These are phyloP conservation scores for Tanytarsus gracilentus DNA, from an alignment of 2,888 invertebrate genomes.

Conservation along the genomic window DNA sequence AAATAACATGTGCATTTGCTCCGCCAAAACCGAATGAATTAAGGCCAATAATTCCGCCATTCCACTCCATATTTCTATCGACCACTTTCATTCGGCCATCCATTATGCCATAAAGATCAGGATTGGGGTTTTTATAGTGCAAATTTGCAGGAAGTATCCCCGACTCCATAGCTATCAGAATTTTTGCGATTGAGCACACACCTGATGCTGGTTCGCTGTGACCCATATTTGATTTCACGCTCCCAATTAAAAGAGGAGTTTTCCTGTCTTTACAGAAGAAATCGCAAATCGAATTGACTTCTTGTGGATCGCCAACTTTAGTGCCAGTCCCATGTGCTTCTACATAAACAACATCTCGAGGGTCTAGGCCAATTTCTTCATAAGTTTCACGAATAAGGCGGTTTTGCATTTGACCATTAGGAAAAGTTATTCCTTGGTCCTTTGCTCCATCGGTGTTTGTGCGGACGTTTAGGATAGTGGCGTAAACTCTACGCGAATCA, in stretches of 20 bases:
- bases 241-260: slow-evolving; percentile 79
- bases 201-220: slow-evolving; percentile 94
- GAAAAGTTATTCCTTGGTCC: slow-evolving; percentile 81
- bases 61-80: slow-evolving; percentile 69
- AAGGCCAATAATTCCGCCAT: slow-evolving; percentile 83
- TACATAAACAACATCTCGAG: slow-evolving; percentile 76
- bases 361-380: slow-evolving; percentile 69
- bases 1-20: slow-evolving; percentile 84
- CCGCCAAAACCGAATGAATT: slow-evolving; percentile 99
- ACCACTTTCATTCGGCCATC: slow-evolving; percentile 91
- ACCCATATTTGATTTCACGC: slow-evolving; percentile 98
- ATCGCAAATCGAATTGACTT: slow-evolving; percentile 88
- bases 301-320: slow-evolving; percentile 96
- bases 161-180: slow-evolving; percentile 85
- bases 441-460: slow-evolving; percentile 91
- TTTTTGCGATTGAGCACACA: slow-evolving; percentile 81
- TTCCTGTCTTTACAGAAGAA: slow-evolving; percentile 77
- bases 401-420: slow-evolving; percentile 71
- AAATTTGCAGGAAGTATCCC: slow-evolving; percentile 85
- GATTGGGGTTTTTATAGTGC: slow-evolving; percentile 79
- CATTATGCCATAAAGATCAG: slow-evolving; percentile 78
- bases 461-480: slow-evolving; percentile 77
- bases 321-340: slow-evolving; percentile 99
- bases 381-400: slow-evolving; percentile 79
- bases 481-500: slow-evolving; percentile 71